Base-by-base conservation (phyloP, 2,888 invertebrate genomes). In the Physocephala rufipes region DNA sequence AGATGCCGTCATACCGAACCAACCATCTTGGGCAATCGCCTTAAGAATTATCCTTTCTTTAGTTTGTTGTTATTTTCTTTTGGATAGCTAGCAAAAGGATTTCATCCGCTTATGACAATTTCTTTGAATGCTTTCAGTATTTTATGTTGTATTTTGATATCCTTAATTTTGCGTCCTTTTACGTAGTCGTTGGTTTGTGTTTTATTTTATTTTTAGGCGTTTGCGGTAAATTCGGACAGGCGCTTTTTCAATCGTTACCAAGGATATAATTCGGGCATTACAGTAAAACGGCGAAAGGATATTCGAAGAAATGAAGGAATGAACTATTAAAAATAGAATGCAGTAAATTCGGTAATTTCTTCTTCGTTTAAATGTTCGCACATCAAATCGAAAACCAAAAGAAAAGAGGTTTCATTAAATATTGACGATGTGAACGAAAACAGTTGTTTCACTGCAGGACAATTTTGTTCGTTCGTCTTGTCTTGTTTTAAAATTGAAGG, bases 361-460 rank as follows among this genome's bases (percentile, higher is more conserved):
- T 58, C n/a, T n/a, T n/a, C n/a, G n/a, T 49, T 49, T 49, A 49
- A 49, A 49, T 49, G 36, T 36, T 9, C 36, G n/a, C n/a, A n/a
- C 36, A 36, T 9, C 4, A 36, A 36, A 36, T 36, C 36, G 9
- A 36, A 36, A n/a, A 49, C 49, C 49, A 49, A 3, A 49, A 12
- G 16, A 49, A 19, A 66, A 47, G 71, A 71, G 71, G 67, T 71
- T 73, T 71, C 74, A 75, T 74, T 74, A 74, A 76, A 76, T 77
- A 75, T 77, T 76, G 75, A 77, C 76, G 76, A 76, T 81, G 81
- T 77, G 81, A 81, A 81, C 74, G 77, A 72, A 82, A 81, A 53
- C 53, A 53, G 66, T 66, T 36, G 21, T 16, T 30, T 5, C n/a
- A n/a, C 53, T 9, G 4, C 53, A n/a, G 21, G 21, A 21, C 53